Evolutionary conservation across 2,113 vertebrate genomes (phyloP).

Genomic region (Argyrosomus japonicus): DNA sequence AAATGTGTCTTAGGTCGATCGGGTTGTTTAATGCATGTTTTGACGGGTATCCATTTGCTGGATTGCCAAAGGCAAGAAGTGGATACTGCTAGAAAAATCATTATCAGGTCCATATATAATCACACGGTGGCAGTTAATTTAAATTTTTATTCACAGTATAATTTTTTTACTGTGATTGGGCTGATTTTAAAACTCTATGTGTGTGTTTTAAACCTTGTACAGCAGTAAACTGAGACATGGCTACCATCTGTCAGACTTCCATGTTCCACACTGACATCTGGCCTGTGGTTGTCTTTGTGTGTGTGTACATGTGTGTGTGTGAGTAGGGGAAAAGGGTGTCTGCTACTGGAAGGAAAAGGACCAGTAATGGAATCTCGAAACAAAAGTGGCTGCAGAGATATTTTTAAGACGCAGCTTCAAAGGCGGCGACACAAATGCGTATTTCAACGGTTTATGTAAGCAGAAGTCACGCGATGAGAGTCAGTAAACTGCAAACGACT

Average conservation of each 20-base stretch:
- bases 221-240: slow-evolving; percentile 43
- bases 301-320: background rate
- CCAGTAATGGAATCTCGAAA: background rate
- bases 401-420: background rate
- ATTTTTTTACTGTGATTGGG: background rate
- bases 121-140: background rate
- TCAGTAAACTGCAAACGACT: background rate
- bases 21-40: slow-evolving; percentile 3
- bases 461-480: background rate
- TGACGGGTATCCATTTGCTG: background rate
- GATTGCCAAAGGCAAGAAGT: background rate
- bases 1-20: slow-evolving; percentile 10
- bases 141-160: background rate
- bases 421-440: background rate
- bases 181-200: background rate
- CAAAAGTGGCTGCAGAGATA: slow-evolving; percentile 5
- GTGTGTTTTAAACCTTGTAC: slow-evolving; percentile 5
- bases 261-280: slow-evolving; percentile 53
- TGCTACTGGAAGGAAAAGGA: slow-evolving; percentile 15
- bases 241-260: slow-evolving; percentile 47
- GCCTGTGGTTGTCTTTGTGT: slow-evolving; percentile 26
- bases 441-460: background rate
- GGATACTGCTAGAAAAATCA: background rate
- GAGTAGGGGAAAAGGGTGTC: slow-evolving; percentile 1
- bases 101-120: background rate